Base-by-base conservation (phyloP, 1,140 invertebrate species). In the Theocolax elegans region DNA sequence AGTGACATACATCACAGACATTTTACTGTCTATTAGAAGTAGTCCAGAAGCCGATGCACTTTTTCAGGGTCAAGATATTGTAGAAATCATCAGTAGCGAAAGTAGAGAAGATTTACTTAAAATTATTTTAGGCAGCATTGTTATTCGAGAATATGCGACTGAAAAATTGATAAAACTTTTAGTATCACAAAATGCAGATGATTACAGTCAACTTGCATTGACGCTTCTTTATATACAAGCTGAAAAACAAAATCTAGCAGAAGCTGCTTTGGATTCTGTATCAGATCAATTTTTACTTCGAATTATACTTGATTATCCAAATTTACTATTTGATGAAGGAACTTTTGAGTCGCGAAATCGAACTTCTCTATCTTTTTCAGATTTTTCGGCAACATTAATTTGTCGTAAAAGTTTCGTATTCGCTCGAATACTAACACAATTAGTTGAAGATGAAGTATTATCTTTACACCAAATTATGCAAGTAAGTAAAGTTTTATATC, bases 131-230 rank as follows among this genome's bases (percentile, higher is more conserved):
- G 84, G 85, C 53, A 89, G 88, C 53, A 76, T 80, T 3, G 81
- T 89, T 25, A 59, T 90, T 3, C 76, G 88, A 13, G 89, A 90
- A 67, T 89, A 89, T 66, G 86, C 86, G 0, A 89, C 88, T 0
- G 88, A 90, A 56, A 88, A 88, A 69, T 74, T 89, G 27, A 88
- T 89, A 7, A 81, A 85, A 58, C 78, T 89, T 35, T 72, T 88
- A 21, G 75, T 63, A 0, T 74, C 71, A 1, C 74, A 77, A 6
- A 62, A 72, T 19, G 72, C 75, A 8, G 80, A 83, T 29, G 79
- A 87, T 42, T 63, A 74, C 2, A 75, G 79, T 27, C 80, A 82
- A 64, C 75, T 90, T 27, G 87, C 87, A 2, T 74, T 89, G 0
- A 77, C 83, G 3, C 67, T 90, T 7, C 74, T 90, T 3, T 87